Evolutionary conservation across 2,888 invertebrate species (phyloP).

Genomic region (Timandra comae): DNA sequence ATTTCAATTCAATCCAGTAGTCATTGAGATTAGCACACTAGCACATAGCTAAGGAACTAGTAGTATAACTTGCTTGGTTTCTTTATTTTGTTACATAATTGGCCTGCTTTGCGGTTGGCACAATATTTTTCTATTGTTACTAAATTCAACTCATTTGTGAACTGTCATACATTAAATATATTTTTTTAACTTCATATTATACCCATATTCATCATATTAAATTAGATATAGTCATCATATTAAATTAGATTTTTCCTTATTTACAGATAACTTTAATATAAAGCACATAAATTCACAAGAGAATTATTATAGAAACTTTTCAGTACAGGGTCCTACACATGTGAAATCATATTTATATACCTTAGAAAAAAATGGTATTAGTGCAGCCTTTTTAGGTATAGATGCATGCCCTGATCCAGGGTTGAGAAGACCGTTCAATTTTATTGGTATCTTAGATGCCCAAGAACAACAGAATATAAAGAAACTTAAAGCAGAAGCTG

Average conservation of each 20-base stretch:
- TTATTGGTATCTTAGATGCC: slow-evolving; percentile 84
- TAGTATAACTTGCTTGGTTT: no score
- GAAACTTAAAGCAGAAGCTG: slow-evolving; percentile 74
- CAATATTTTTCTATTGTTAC: no score
- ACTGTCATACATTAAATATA: no score
- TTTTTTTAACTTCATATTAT: no score
- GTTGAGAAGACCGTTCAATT: slow-evolving; percentile 91
- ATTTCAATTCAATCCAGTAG: no score
- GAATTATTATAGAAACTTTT: slow-evolving; percentile 87
- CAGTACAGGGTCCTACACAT: slow-evolving; percentile 84
- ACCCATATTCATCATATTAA: no score
- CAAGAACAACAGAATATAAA: slow-evolving; percentile 77
- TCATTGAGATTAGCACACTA: no score
- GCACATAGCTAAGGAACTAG: no score
- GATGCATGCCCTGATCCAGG: slow-evolving; percentile 94
- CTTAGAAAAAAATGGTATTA: slow-evolving; percentile 73
- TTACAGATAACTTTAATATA: slow-evolving; percentile 93
- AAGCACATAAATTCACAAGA: slow-evolving; percentile 79
- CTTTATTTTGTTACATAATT: slow-evolving; percentile 2
- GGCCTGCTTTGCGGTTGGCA: no score
- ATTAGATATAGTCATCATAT: no score
- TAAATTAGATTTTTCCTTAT: no score
- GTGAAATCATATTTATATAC: slow-evolving; percentile 84
- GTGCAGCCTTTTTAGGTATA: slow-evolving; percentile 88
- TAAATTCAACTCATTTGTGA: no score